phyloP scores from a whole-genome alignment of 2,797 vertebrate species.

The Parambassis ranga region DNA sequence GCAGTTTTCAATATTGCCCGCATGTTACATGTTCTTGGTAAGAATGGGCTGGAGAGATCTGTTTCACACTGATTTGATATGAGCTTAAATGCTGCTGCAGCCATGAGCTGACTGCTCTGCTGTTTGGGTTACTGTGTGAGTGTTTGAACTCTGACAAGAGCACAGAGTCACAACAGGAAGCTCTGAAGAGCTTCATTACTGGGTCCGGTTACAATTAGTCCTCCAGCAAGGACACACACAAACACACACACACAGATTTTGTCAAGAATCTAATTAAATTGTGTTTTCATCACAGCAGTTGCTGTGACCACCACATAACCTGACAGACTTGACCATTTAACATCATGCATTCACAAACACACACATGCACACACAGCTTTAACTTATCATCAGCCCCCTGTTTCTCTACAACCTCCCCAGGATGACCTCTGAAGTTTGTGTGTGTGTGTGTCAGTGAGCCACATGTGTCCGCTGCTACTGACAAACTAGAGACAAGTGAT shows the following conservation, averaged over 20 bases:
- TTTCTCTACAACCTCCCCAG: neutral
- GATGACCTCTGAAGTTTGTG: conserved; percentile 51
- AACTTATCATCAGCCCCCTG: conserved; percentile 39
- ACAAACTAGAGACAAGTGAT: conserved; percentile 71
- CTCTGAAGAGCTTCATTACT: conserved; percentile 46
- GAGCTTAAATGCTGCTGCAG: neutral
- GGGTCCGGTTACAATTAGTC: conserved; percentile 64
- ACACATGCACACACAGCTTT: conserved; percentile 7
- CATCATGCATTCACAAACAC: neutral
- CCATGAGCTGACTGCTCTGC: neutral
- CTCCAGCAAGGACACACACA: conserved; percentile 29
- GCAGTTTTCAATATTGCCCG: no score
- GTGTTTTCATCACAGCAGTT: conserved; percentile 69
- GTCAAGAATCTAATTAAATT: conserved; percentile 36
- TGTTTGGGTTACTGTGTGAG: conserved; percentile 53
- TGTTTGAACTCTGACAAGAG: conserved; percentile 31
- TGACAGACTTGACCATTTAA: conserved; percentile 27
- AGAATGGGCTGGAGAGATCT: neutral
- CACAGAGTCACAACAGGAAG: conserved; percentile 66
- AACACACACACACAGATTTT: conserved; percentile 17
- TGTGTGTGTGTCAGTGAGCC: conserved; percentile 37
- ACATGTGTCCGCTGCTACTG: conserved; percentile 72
- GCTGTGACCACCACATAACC: conserved; percentile 37
- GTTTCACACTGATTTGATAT: neutral
- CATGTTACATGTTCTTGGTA: no score